Conservation (phyloP, 1,140 invertebrate genomes). For the Lucilia sericata region DNA sequence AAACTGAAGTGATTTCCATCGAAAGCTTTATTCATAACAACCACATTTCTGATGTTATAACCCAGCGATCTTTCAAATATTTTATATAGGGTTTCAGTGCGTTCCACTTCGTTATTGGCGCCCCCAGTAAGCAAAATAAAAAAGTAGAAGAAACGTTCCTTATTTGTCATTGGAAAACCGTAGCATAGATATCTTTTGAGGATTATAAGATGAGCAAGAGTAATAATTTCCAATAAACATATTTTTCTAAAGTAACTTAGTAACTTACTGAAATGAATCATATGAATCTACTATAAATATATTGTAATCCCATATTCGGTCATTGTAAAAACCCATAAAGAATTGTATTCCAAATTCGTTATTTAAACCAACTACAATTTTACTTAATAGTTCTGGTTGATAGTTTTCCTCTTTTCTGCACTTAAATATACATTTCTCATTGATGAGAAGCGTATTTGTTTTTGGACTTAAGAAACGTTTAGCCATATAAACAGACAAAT, state of each 20-base stretch:
- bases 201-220: neutral
- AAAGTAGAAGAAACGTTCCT: conserved; percentile 45
- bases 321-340: too few species aligned
- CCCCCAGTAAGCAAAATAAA: conserved; percentile 44
- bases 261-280: too few species aligned
- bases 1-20: conserved; percentile 11
- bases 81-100: neutral
- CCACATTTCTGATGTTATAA: conserved; percentile 37
- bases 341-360: too few species aligned
- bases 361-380: too few species aligned
- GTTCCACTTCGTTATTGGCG: neutral
- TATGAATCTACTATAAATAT: too few species aligned
- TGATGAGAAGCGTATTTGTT: conserved; percentile 38
- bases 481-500: conserved; percentile 34
- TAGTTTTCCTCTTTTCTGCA: too few species aligned
- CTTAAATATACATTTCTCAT: too few species aligned
- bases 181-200: neutral
- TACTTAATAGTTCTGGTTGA: too few species aligned
- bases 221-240: too few species aligned
- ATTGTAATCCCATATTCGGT: too few species aligned
- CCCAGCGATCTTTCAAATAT: conserved; percentile 28
- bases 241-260: too few species aligned
- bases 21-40: conserved; percentile 32
- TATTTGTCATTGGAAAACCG: conserved; percentile 11
- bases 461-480: conserved; percentile 28